phyloP scores from a whole-genome alignment of 2,888 invertebrate genomes.

The Parnassius apollo region DNA sequence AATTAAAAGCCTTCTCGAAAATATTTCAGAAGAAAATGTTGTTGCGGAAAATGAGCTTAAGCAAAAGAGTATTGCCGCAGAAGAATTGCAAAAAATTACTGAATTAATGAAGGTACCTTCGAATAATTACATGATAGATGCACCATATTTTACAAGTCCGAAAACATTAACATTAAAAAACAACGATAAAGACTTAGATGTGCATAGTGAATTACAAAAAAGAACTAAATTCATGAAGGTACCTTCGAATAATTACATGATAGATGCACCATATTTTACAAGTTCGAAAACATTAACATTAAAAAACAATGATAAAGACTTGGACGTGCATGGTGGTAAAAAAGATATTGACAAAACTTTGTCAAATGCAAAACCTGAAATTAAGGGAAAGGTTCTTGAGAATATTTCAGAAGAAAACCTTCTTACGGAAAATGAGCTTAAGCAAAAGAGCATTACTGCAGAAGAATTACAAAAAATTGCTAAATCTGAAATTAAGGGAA shows the following conservation, averaged over 20 bases:
- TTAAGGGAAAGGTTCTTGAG: not conserved
- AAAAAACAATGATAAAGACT: not conserved
- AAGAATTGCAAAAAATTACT: constrained; percentile 8
- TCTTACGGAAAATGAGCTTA: not conserved
- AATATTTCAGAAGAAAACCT: constrained; percentile 28
- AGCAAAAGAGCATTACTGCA: not conserved
- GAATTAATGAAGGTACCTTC: not conserved
- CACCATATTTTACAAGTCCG: not conserved
- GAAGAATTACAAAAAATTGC: constrained; percentile 11
- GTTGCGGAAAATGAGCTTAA: not conserved
- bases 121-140: not conserved
- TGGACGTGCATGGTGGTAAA: too few species aligned
- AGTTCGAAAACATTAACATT: not conserved
- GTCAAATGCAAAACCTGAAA: too few species aligned
- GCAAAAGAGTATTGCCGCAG: not conserved
- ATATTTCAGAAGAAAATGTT: constrained; percentile 28
- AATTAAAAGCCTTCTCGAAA: constrained; percentile 6
- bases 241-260: not conserved
- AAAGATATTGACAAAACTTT: too few species aligned
- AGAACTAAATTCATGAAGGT: not conserved
- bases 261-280: not conserved
- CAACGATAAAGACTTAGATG: not conserved
- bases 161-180: not conserved
- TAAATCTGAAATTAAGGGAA: not conserved
- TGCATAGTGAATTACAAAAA: constrained; percentile 2